Evolutionary conservation across 2,888 invertebrate genomes (phyloP).

Genomic region (Amaurobius ferox): DNA sequence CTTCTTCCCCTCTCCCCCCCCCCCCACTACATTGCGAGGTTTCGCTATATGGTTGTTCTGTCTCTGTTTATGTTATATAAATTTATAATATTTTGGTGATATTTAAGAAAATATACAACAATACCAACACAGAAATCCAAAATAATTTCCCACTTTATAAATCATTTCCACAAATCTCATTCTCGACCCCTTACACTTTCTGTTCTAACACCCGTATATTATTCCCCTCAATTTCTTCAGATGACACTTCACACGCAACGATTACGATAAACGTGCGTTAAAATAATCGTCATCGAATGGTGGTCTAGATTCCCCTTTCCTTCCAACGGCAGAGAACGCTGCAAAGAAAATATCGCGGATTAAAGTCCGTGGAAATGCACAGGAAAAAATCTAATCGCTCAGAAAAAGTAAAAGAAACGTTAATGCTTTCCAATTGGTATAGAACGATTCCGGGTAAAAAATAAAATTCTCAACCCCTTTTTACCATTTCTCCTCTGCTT

Average conservation of each 20-base stretch:
- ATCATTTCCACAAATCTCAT: not conserved
- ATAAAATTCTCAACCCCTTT: slow-evolving; percentile 31
- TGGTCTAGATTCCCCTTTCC: slow-evolving; percentile 23
- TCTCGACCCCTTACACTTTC: slow-evolving; percentile 28
- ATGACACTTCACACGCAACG: slow-evolving; percentile 64
- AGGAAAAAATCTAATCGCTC: slow-evolving; percentile 58
- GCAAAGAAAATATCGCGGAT: slow-evolving; percentile 55
- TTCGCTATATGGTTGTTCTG: too few species aligned
- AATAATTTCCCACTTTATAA: slow-evolving; percentile 6
- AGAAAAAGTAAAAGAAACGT: slow-evolving; percentile 38
- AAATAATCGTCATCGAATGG: slow-evolving; percentile 62
- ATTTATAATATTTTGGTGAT: too few species aligned
- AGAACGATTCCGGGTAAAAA: slow-evolving; percentile 28
- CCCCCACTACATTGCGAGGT: too few species aligned
- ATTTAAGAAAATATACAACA: too few species aligned
- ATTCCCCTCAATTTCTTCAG: slow-evolving; percentile 17
- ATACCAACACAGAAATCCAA: not conserved
- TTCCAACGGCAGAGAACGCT: slow-evolving; percentile 5
- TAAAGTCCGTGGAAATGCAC: slow-evolving; percentile 27
- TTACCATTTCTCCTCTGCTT: slow-evolving; percentile 48
- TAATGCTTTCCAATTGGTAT: slow-evolving; percentile 21
- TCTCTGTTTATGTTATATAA: too few species aligned
- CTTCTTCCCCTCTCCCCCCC: too few species aligned
- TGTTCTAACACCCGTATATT: not conserved
- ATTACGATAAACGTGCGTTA: slow-evolving; percentile 52